These are phyloP conservation scores for Sthenelais limicola DNA, from an alignment of 2,888 invertebrate genomes.

Conservation along the genomic window DNA sequence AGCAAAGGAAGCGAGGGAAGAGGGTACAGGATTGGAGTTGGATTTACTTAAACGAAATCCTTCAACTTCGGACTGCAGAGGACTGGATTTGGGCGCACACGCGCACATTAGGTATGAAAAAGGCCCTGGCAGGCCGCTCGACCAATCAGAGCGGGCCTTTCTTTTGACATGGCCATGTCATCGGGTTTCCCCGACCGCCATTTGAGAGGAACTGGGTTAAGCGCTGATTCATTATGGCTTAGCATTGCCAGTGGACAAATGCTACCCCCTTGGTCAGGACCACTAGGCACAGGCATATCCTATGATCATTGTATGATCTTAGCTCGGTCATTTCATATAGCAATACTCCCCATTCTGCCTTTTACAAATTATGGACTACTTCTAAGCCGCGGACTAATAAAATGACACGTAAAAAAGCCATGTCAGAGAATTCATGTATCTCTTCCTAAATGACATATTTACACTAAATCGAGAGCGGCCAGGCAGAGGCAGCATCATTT, in stretches of 20 bases:
- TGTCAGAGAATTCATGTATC: neutral
- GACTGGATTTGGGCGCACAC: neutral
- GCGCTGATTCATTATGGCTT: constrained; percentile 26
- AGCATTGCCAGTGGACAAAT: constrained; percentile 20
- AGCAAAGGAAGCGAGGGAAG: no score
- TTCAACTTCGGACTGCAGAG: neutral
- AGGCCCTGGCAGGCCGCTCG: constrained; percentile 1
- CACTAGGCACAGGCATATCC: neutral
- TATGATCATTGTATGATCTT: neutral
- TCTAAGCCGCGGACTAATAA: constrained; percentile 32
- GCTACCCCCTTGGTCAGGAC: constrained; percentile 4
- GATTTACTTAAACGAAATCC: constrained; percentile 38
- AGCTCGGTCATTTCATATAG: no score
- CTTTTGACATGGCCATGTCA: constrained; percentile 32
- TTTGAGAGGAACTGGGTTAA: constrained; percentile 33
- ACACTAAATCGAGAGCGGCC: neutral
- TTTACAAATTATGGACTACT: constrained; percentile 2
- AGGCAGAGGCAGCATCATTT: neutral
- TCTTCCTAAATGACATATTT: constrained; percentile 26
- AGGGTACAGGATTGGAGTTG: no score
- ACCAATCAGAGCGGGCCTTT: constrained; percentile 30
- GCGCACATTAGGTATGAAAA: constrained; percentile 22
- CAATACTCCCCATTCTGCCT: neutral
- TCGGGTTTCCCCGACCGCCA: constrained; percentile 15
- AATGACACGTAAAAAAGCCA: neutral